Evolutionary conservation across 2,888 invertebrate genomes (phyloP), one percentile per base, ranked within the genome.

Genomic region (Synanthedon andrenaeformis): DNA sequence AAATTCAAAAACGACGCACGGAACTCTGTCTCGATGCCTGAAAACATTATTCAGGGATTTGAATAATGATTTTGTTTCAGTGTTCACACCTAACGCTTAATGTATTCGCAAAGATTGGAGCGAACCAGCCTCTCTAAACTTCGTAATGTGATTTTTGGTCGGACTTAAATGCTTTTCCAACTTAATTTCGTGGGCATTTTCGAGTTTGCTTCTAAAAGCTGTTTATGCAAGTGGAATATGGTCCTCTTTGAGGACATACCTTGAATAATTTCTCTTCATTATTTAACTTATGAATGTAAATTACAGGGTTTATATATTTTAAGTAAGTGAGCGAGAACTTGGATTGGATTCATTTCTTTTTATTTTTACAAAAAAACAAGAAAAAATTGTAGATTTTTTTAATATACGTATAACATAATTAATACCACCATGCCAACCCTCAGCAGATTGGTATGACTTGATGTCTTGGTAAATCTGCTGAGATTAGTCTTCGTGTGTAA

Each of bases 31-130:
- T 75, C 78, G 76, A 82, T 79, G 80, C 79, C 82, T 78, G 83
- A 83, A 83, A 83, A 84, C 86, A 85, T 86, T 86, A 87, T 86
- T 82, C 86, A 79, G 69, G 65, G 84, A 86, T 86, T 85, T 86
- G 84, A 86, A 87, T 87, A 87, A 86, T 84, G 80, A 86, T 84
- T 84, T 79, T 82, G 84, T 82, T 84, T 81, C 72, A 84, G 80
- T 75, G 77, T 70, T 69, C 77, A 72, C 76, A 76, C 74, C 74
- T 69, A 64, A 55, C 64, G 55, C 59, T 66, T 84, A 83, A 85
- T 85, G 69, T 84, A 85, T 86, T 82, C 85, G 78, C 60, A 72
- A 80, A 83, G 83, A 81, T 77, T 75, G 67, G 62, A 63, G 69
- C 61, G 57, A 59, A 58, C 67, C 67, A 59, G 55, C 62, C 63